Conservation (phyloP, 2,797 vertebrate species). For the Numenius phaeopus region DNA sequence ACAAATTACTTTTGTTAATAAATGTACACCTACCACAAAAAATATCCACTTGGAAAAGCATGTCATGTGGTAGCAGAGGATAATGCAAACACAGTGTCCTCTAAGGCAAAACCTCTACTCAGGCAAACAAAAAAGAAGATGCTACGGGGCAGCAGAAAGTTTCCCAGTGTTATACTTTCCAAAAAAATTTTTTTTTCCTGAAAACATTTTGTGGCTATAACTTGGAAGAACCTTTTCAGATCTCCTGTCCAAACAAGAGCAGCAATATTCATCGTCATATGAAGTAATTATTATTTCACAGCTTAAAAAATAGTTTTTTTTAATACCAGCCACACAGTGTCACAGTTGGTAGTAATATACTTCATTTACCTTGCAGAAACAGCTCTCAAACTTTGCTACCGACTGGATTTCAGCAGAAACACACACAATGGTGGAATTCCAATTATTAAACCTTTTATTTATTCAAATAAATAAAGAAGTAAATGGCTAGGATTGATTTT, state of each 20-base stretch:
- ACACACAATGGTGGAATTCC: background rate
- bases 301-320: background rate
- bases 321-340: background rate
- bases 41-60: background rate
- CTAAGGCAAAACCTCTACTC: background rate
- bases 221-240: background rate
- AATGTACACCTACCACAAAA: background rate
- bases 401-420: background rate
- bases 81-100: background rate
- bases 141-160: background rate
- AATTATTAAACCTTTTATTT: constrained; percentile 17
- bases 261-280: background rate
- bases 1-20: background rate
- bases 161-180: background rate
- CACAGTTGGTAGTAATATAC: background rate
- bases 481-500: background rate
- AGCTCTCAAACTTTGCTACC: background rate
- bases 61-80: background rate
- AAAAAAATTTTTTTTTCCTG: background rate
- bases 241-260: background rate
- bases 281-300: background rate
- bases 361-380: background rate
- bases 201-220: background rate
- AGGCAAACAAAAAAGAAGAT: background rate
- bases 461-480: background rate